Conservation (phyloP, 64 coral and sea anemone genomes). For the Stichodactyla helianthus region DNA sequence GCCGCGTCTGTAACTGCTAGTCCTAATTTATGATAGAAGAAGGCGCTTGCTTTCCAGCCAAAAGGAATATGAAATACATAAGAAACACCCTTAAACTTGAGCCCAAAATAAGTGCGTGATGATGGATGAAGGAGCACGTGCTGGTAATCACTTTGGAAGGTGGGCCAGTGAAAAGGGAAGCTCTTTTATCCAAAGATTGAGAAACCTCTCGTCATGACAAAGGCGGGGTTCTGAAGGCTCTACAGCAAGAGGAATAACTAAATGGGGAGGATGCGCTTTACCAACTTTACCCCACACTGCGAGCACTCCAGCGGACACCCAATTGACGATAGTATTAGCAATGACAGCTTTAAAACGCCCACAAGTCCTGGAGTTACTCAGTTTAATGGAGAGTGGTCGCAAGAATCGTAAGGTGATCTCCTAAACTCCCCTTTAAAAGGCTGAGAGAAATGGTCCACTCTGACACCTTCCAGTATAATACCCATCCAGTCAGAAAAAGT, state of each 20-base stretch:
- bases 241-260: conserved; percentile 20
- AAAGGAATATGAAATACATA: conserved; percentile 17
- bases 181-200: conserved; percentile 15
- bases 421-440: conserved; percentile 10
- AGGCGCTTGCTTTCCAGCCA: conserved; percentile 36
- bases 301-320: conserved; percentile 15
- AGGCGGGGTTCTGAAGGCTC: conserved; percentile 12
- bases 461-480: conserved; percentile 17
- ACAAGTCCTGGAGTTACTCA: neutral
- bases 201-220: neutral
- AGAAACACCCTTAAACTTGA: neutral
- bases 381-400: neutral
- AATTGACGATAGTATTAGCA: neutral
- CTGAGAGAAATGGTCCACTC: conserved; percentile 9
- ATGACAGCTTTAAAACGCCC: conserved; percentile 9
- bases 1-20: neutral
- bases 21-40: conserved; percentile 3
- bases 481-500: neutral
- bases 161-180: conserved; percentile 9
- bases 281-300: neutral
- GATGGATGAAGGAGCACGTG: neutral
- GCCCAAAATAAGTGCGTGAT: neutral
- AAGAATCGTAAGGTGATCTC: conserved; percentile 15
- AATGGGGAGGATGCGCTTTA: neutral
- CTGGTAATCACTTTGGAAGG: conserved; percentile 6